These are phyloP conservation scores for Proales similis DNA, from an alignment of 1,140 invertebrate species.

Conservation along the genomic window DNA sequence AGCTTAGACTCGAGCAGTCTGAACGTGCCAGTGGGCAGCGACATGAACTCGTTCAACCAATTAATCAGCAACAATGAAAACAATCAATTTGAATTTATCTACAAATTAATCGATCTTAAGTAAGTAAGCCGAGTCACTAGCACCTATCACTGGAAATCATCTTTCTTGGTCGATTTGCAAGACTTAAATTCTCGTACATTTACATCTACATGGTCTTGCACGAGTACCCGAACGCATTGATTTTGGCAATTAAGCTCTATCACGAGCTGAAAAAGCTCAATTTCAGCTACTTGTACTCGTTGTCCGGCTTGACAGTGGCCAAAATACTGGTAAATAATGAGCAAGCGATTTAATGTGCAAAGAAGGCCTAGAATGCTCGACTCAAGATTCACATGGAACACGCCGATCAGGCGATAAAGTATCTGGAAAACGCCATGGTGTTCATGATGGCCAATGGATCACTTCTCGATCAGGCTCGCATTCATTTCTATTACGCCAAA, in stretches of 20 bases:
- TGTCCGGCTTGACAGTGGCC: constrained; percentile 16
- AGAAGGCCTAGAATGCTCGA: background rate
- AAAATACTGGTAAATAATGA: constrained; percentile 25
- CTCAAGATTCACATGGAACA: constrained; percentile 34
- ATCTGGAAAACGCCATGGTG: constrained; percentile 25
- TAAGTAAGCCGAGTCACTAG: too few relatives aligned
- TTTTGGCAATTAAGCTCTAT: constrained; percentile 29
- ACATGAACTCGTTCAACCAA: too few relatives aligned
- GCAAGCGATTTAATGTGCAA: background rate
- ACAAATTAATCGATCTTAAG: constrained; percentile 22
- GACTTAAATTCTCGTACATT: too few relatives aligned
- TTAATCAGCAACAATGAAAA: too few relatives aligned
- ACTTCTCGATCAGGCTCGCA: constrained; percentile 6
- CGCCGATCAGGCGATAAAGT: constrained; percentile 26
- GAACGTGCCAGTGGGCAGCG: too few relatives aligned
- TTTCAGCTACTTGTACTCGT: constrained; percentile 23
- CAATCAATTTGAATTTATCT: constrained; percentile 33
- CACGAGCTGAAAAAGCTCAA: constrained; percentile 27
- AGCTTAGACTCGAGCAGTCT: too few relatives aligned
- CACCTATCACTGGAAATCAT: too few relatives aligned
- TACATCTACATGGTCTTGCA: constrained; percentile 17
- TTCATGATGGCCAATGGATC: constrained; percentile 33
- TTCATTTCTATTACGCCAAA: constrained; percentile 33
- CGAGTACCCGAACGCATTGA: constrained; percentile 20
- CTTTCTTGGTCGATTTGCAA: too few relatives aligned